phyloP scores from a whole-genome alignment of 2,797 vertebrate species.

The Florisuga fusca region DNA sequence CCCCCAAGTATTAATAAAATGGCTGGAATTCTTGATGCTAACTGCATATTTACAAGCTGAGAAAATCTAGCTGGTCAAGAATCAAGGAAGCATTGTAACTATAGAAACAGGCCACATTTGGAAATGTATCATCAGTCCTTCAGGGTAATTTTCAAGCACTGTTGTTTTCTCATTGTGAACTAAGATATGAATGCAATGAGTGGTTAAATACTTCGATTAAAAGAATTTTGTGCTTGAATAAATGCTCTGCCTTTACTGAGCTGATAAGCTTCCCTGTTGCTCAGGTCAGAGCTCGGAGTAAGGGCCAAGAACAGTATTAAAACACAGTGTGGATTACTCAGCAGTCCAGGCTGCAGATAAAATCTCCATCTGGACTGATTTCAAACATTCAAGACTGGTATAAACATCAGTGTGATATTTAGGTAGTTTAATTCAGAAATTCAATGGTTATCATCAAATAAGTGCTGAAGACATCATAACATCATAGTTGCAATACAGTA shows the following conservation, averaged over 20 bases:
- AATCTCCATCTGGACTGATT: not conserved
- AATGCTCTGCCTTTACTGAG: not conserved
- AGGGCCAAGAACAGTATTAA: not conserved
- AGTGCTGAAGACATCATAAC: not conserved
- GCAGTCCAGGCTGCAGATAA: not conserved
- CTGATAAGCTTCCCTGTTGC: not conserved
- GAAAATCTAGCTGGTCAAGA: constrained; percentile 26
- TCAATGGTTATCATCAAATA: not conserved
- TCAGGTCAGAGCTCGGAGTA: not conserved
- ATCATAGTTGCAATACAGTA: not conserved
- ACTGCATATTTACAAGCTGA: not conserved
- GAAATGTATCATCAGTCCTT: not conserved
- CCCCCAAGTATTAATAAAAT: not conserved
- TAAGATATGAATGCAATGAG: not conserved
- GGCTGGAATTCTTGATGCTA: not conserved
- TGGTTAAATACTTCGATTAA: not conserved
- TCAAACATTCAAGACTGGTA: not conserved
- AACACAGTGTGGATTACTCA: not conserved
- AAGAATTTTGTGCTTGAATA: not conserved
- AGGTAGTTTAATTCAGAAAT: not conserved
- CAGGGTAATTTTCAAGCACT: not conserved
- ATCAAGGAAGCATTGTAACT: constrained; percentile 1
- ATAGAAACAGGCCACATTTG: constrained; percentile 40
- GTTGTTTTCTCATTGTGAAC: not conserved
- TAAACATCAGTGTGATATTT: not conserved